A percentile compares a stretch with the other conserved stretches of the same genome.
These are phyloP conservation scores for Lasioglossum calceatum DNA, from an alignment of 2,888 invertebrate genomes.

Conservation along the genomic window DNA sequence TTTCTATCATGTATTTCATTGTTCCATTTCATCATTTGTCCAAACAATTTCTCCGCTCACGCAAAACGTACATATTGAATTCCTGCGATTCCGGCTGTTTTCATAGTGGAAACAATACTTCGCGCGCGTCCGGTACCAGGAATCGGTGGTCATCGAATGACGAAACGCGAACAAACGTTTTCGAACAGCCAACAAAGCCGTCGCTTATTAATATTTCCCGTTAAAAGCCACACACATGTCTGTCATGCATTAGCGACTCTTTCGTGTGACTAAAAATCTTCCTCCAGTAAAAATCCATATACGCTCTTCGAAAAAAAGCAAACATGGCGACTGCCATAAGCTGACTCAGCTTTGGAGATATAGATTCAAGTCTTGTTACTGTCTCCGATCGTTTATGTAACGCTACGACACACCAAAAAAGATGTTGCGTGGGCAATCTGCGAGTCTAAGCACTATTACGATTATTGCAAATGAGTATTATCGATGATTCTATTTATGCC, in stretches of 20 bases:
- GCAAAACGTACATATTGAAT: neutral
- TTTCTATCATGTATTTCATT: neutral
- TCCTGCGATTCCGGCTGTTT: neutral
- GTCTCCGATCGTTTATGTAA: slow-evolving; percentile 5
- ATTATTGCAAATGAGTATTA: neutral
- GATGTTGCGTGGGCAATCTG: neutral
- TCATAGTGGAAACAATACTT: neutral
- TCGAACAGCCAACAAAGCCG: neutral
- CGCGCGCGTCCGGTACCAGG: neutral
- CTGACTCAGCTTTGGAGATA: neutral
- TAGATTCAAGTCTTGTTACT: neutral
- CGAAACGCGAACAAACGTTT: neutral
- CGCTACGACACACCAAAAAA: neutral
- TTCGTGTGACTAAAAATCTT: neutral
- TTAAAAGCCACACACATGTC: neutral
- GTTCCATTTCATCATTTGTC: neutral
- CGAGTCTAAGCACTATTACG: neutral
- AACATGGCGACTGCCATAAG: neutral
- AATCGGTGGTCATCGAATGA: neutral
- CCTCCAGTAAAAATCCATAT: neutral
- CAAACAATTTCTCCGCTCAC: neutral
- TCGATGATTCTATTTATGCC: neutral
- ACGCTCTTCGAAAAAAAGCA: neutral
- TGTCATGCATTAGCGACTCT: neutral
- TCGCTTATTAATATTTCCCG: neutral